phyloP scores from a whole-genome alignment of 1,140 invertebrate species.

The Trypoxylus dichotomus region DNA sequence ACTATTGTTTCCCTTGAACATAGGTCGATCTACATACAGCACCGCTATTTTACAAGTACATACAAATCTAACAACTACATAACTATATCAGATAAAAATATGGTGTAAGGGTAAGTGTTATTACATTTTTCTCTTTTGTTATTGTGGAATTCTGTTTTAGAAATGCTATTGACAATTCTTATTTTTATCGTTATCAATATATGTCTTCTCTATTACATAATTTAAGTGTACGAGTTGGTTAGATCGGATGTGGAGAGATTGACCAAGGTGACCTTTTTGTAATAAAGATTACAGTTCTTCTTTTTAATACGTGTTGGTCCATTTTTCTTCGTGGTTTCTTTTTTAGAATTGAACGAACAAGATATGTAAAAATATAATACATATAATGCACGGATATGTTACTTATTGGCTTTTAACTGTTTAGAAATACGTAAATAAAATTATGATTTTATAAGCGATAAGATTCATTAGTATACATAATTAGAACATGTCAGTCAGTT shows the following conservation, averaged over 20 bases:
- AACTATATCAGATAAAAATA: slow-evolving; percentile 4
- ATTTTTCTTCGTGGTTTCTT: background rate
- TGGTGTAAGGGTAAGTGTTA: background rate
- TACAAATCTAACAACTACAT: background rate
- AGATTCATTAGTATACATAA: no score
- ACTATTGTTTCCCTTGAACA: background rate
- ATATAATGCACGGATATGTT: background rate
- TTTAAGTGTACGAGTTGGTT: background rate
- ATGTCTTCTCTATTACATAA: background rate
- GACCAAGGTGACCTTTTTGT: slow-evolving; percentile 4
- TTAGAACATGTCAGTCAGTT: no score
- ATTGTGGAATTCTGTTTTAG: background rate
- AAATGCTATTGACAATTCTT: background rate
- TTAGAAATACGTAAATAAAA: slow-evolving; percentile 1
- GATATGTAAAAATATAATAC: background rate
- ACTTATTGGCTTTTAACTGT: background rate
- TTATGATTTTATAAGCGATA: background rate
- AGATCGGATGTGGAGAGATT: background rate
- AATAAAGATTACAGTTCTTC: background rate
- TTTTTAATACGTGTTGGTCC: background rate
- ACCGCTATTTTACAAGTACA: background rate
- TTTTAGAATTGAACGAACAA: background rate
- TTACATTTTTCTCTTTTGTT: background rate
- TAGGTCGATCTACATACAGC: background rate
- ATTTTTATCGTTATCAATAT: background rate